Evolutionary conservation across 2,797 vertebrate species (phyloP).

Genomic region (Cryptoprocta ferox): DNA sequence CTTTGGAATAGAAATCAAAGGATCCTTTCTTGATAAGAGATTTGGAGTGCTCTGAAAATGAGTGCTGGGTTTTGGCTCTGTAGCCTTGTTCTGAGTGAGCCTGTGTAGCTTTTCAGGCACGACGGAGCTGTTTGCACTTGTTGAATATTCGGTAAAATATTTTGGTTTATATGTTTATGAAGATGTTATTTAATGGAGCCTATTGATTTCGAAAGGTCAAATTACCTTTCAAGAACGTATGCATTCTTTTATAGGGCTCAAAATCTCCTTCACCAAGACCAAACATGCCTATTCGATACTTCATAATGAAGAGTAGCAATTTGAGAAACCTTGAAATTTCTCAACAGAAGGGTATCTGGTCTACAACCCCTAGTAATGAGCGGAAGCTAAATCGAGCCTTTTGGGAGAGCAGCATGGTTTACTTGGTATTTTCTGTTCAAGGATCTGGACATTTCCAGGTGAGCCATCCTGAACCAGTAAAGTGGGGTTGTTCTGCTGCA

Average conservation of each 20-base stretch:
- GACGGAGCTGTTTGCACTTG: slow-evolving; percentile 44
- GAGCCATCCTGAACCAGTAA: slow-evolving; percentile 61
- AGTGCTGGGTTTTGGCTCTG: slow-evolving; percentile 36
- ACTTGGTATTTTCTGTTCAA: slow-evolving; percentile 96
- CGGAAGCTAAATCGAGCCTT: slow-evolving; percentile 92
- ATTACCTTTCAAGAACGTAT: slow-evolving; percentile 65
- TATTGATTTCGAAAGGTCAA: slow-evolving; percentile 62
- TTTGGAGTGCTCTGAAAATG: slow-evolving; percentile 56
- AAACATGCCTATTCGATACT: slow-evolving; percentile 89
- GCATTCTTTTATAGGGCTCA: slow-evolving; percentile 83
- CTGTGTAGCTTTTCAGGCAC: slow-evolving; percentile 33
- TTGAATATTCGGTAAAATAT: slow-evolving; percentile 58
- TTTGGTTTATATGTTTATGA: slow-evolving; percentile 58
- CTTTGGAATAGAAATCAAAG: slow-evolving; percentile 48
- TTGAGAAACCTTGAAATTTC: slow-evolving; percentile 94
- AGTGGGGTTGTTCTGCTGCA: neutral
- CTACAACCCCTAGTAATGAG: slow-evolving; percentile 93
- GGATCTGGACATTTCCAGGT: slow-evolving; percentile 97
- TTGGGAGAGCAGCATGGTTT: slow-evolving; percentile 88
- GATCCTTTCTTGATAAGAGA: slow-evolving; percentile 17
- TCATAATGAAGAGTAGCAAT: slow-evolving; percentile 96
- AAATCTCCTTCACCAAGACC: slow-evolving; percentile 85
- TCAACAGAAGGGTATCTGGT: slow-evolving; percentile 95
- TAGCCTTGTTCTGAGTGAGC: slow-evolving; percentile 43
- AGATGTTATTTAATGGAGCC: slow-evolving; percentile 60